These are phyloP conservation scores for Drosophila falleni DNA, from an alignment of 2,888 invertebrate species.

Conservation along the genomic window DNA sequence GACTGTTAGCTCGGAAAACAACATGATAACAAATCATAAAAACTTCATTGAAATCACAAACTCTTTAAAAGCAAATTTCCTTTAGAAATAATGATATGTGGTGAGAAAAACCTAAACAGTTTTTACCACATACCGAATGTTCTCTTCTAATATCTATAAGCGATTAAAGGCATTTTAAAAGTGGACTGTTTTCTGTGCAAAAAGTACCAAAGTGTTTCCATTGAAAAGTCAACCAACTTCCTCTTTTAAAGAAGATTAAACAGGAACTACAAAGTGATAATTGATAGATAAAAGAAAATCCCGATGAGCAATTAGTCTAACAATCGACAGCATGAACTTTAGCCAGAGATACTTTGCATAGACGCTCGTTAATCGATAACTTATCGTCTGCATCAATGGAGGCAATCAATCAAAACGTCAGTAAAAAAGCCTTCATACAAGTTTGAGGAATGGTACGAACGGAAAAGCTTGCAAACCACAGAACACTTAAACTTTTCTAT, in stretches of 20 bases:
- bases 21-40: neutral
- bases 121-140: too few species aligned
- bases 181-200: too few species aligned
- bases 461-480: slow-evolving; percentile 62
- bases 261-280: slow-evolving; percentile 1
- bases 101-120: too few species aligned
- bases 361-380: slow-evolving; percentile 64
- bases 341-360: neutral
- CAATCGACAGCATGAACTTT: slow-evolving; percentile 32
- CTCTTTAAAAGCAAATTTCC: neutral
- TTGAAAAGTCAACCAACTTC: neutral
- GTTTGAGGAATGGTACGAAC: slow-evolving; percentile 12
- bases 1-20: slow-evolving; percentile 1
- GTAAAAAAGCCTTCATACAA: slow-evolving; percentile 32
- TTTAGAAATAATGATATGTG: too few species aligned
- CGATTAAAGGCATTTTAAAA: too few species aligned
- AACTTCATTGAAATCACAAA: neutral
- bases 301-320: slow-evolving; percentile 45
- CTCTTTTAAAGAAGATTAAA: neutral
- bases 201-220: too few species aligned
- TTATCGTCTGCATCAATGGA: slow-evolving; percentile 56
- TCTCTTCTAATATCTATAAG: too few species aligned
- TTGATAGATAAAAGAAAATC: slow-evolving; percentile 16
- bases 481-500: slow-evolving; percentile 79
- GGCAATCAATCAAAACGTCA: slow-evolving; percentile 72